A percentile compares a stretch with the other conserved stretches of the same genome.
phyloP scores from a whole-genome alignment of 2,113 vertebrate genomes.

The Coregonus clupeaformis region DNA sequence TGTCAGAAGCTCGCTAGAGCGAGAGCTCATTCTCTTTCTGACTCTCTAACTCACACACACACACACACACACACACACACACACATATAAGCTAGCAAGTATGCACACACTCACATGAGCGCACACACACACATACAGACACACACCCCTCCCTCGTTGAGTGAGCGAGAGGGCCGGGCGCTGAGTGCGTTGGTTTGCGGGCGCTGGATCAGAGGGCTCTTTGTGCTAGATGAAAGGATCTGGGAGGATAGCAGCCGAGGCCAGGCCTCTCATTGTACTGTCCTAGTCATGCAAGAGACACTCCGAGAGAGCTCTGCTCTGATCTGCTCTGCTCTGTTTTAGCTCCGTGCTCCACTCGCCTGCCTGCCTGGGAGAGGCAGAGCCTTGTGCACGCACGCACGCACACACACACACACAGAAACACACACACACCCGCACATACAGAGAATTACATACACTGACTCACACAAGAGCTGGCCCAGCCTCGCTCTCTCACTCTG shows the following conservation, averaged over 20 bases:
- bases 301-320: too few species aligned
- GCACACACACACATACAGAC: background rate
- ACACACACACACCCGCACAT: background rate
- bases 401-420: background rate
- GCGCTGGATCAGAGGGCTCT: slow-evolving; percentile 2
- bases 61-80: too few species aligned
- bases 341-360: too few species aligned
- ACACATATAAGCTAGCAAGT: background rate
- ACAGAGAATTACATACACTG: background rate
- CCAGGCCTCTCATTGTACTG: background rate
- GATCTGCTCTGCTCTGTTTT: too few species aligned
- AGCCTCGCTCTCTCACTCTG: slow-evolving; percentile 5
- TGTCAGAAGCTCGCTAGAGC: background rate
- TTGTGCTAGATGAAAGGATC: slow-evolving; percentile 1
- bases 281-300: background rate
- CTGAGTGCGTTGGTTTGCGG: background rate
- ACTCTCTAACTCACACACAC: slow-evolving; percentile 15
- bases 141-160: background rate
- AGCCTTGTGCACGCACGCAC: background rate
- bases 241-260: background rate
- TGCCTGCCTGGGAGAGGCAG: background rate
- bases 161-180: background rate
- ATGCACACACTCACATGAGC: background rate
- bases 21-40: background rate
- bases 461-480: background rate